Percentiles rank a stretch among this genome's conserved stretches.
Conservation (phyloP, 2,888 invertebrate species). For the Pristionchus maxplancki region DNA sequence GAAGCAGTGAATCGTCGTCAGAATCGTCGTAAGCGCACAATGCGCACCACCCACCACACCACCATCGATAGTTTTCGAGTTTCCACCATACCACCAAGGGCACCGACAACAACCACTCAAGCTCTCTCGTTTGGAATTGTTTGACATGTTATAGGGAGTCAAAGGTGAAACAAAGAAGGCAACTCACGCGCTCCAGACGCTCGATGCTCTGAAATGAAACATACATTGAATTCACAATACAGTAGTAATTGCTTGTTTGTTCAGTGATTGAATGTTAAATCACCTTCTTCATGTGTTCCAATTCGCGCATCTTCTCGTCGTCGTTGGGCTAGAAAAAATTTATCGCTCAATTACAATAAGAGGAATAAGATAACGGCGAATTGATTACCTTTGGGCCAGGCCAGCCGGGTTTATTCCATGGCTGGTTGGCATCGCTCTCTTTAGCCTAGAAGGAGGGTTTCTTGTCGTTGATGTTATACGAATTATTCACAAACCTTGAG, state of each 20-base stretch:
- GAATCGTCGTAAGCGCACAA: not conserved
- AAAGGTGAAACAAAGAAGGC: not conserved
- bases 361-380: not conserved
- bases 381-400: conserved; percentile 71
- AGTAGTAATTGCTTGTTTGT: not conserved
- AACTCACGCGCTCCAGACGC: conserved; percentile 73
- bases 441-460: conserved; percentile 58
- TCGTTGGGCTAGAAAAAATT: conserved; percentile 57
- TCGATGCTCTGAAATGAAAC: conserved; percentile 71
- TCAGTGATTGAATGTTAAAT: not conserved
- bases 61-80: conserved; percentile 16
- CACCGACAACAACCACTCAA: conserved; percentile 1
- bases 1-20: not conserved
- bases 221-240: not conserved
- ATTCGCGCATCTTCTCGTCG: conserved; percentile 72
- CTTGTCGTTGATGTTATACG: no score
- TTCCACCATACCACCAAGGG: conserved; percentile 27
- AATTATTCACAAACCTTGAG: conserved; percentile 61
- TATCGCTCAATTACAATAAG: not conserved
- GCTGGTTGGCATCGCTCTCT: conserved; percentile 76
- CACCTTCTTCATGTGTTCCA: conserved; percentile 73
- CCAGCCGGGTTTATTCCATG: conserved; percentile 77
- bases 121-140: conserved; percentile 19
- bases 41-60: conserved; percentile 48
- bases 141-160: conserved; percentile 6